Conservation (phyloP, 1,140 invertebrate species). For the Camponotus floridanus region DNA sequence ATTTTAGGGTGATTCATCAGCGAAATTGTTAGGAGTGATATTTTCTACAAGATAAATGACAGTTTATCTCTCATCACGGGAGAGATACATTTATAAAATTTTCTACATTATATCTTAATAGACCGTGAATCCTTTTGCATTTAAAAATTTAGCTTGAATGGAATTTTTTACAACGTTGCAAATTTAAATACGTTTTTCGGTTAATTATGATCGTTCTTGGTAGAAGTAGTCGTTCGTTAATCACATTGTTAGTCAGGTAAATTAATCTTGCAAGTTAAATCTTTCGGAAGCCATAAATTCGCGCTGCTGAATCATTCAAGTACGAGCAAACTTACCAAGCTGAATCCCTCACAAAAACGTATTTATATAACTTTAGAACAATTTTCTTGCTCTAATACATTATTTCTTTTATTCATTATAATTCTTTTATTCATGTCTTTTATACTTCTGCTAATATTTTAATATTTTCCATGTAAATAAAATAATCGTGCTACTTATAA, state of each 20-base stretch:
- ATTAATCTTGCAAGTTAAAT: constrained; percentile 73
- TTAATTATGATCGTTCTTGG: constrained; percentile 64
- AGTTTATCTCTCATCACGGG: constrained; percentile 19
- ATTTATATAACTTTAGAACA: constrained; percentile 69
- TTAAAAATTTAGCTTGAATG: background rate
- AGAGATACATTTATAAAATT: constrained; percentile 38
- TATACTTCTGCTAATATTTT: background rate
- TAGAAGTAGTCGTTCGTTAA: constrained; percentile 55
- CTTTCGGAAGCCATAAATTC: constrained; percentile 58
- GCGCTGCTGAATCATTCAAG: constrained; percentile 69
- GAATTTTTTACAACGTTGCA: constrained; percentile 15
- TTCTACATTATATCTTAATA: constrained; percentile 26
- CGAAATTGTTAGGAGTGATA: constrained; percentile 14
- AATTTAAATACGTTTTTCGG: constrained; percentile 48
- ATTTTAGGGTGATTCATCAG: background rate
- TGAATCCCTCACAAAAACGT: constrained; percentile 66
- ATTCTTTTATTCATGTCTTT: too few species aligned
- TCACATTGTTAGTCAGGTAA: constrained; percentile 64
- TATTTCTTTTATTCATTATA: background rate
- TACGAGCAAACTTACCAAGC: constrained; percentile 42
- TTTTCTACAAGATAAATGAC: constrained; percentile 13
- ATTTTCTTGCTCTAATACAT: background rate
- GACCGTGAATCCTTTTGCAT: background rate
- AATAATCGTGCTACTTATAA: background rate
- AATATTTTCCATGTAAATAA: background rate